Evolutionary conservation across 2,797 vertebrate species (phyloP).

Genomic region (Eremophila alpestris): DNA sequence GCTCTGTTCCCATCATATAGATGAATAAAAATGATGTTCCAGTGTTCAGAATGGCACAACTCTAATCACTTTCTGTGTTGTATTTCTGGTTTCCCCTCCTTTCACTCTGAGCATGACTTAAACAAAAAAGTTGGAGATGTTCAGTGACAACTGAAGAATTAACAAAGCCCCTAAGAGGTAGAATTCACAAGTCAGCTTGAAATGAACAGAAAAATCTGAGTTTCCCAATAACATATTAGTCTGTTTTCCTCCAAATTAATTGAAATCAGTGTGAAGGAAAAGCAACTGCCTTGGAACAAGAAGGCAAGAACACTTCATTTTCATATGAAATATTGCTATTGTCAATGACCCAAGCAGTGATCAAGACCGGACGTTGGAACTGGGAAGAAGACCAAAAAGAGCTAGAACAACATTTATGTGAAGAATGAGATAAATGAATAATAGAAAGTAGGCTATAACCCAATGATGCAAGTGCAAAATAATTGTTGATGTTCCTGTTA

Average conservation of each 20-base stretch:
- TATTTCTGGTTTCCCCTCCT: neutral
- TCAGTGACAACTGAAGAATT: neutral
- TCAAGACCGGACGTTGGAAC: neutral
- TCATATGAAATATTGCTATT: neutral
- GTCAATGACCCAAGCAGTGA: neutral
- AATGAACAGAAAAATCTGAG: neutral
- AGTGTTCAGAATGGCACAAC: neutral
- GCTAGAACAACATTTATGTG: neutral
- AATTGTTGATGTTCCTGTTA: neutral
- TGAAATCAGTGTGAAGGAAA: neutral
- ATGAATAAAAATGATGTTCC: neutral
- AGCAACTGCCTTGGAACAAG: neutral
- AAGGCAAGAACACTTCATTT: neutral
- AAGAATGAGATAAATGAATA: neutral
- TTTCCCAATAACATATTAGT: neutral
- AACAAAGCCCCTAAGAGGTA: neutral
- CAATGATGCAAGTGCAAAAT: neutral
- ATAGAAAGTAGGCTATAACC: neutral
- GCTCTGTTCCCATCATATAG: neutral
- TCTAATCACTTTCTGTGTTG: neutral
- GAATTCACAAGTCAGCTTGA: neutral
- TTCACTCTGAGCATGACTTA: neutral
- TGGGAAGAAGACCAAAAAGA: neutral
- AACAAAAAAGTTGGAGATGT: neutral
- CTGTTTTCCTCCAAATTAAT: neutral